Conservation (phyloP, 2,797 vertebrate genomes). For the Cyprinella venusta region DNA sequence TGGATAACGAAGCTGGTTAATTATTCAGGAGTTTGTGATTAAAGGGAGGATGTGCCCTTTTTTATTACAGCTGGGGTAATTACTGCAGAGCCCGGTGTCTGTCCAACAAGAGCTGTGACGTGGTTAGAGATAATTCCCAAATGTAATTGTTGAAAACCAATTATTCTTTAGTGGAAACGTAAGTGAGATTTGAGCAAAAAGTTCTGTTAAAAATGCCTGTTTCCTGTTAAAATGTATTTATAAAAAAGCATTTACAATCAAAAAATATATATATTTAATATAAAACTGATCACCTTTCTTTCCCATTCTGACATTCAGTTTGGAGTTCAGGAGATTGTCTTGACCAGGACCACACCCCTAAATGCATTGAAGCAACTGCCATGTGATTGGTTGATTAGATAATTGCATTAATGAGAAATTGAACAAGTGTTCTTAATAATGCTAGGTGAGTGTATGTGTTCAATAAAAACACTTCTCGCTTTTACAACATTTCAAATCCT, state of each 20-base stretch:
- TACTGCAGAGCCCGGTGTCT: conserved; percentile 77
- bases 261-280: too few species aligned
- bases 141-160: conserved; percentile 76
- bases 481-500: too few species aligned
- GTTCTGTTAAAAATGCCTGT: too few species aligned
- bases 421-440: too few species aligned
- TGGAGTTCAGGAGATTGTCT: too few species aligned
- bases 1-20: conserved; percentile 75
- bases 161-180: conserved; percentile 55
- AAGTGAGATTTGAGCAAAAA: neutral
- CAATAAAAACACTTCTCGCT: too few species aligned
- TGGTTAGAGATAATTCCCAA: conserved; percentile 72
- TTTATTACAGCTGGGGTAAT: conserved; percentile 82
- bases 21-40: conserved; percentile 82
- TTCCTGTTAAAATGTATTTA: neutral
- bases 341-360: too few species aligned
- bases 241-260: neutral
- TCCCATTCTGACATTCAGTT: too few species aligned
- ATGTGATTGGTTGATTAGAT: too few species aligned
- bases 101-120: conserved; percentile 76
- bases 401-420: too few species aligned
- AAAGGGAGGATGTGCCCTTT: conserved; percentile 74
- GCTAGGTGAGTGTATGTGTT: too few species aligned
- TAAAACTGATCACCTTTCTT: neutral
- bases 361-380: too few species aligned